These are phyloP conservation scores for Vultur gryphus DNA, from an alignment of 2,797 vertebrate genomes.

Conservation along the genomic window DNA sequence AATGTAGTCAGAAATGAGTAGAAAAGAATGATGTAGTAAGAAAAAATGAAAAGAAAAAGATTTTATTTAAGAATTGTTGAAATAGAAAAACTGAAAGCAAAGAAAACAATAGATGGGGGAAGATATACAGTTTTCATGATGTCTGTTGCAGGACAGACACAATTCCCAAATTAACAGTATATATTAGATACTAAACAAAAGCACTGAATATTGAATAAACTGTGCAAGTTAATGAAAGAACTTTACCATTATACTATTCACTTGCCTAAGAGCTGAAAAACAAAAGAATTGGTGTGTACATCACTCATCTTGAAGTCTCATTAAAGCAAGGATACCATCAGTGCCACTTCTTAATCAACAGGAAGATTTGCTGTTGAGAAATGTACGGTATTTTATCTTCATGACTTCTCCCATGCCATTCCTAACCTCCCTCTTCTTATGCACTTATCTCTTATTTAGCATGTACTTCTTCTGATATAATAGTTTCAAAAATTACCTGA, in stretches of 20 bases:
- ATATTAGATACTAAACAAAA: background rate
- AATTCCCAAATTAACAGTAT: background rate
- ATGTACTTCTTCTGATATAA: background rate
- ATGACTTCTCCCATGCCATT: background rate
- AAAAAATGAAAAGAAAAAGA: background rate
- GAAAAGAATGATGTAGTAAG: background rate
- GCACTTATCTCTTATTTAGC: background rate
- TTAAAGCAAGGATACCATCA: slow-evolving; percentile 38
- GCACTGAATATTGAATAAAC: background rate
- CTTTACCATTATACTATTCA: background rate
- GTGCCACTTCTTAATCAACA: background rate
- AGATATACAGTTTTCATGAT: background rate
- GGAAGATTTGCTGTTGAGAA: slow-evolving; percentile 17
- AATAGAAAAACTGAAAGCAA: background rate
- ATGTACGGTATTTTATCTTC: slow-evolving; percentile 21
- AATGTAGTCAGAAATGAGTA: background rate
- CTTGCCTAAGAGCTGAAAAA: slow-evolving; percentile 1
- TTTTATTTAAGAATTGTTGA: background rate
- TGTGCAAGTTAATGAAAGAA: background rate
- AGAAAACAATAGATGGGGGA: background rate
- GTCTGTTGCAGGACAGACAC: background rate
- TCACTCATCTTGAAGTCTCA: slow-evolving; percentile 48
- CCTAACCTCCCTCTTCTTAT: background rate
- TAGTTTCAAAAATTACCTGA: background rate
- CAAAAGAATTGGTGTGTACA: background rate